Conservation (phyloP, 2,113 vertebrate genomes). For the Panthera leo region DNA sequence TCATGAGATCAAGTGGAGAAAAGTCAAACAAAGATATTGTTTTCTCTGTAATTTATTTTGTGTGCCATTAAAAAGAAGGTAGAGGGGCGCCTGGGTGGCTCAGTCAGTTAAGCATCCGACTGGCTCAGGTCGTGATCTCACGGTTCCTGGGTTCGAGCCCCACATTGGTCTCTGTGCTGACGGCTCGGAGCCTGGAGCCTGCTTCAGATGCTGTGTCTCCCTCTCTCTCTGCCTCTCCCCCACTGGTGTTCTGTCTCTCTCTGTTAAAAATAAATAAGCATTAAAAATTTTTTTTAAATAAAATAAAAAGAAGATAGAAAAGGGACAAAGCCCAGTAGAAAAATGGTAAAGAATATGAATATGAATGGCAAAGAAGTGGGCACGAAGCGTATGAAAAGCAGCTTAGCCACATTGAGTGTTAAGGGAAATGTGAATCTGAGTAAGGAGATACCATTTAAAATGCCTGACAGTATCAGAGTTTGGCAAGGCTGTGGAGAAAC, state of each 20-base stretch:
- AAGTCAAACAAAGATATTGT: not conserved
- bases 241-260: too few species aligned
- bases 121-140: too few species aligned
- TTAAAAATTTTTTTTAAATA: not conserved
- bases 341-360: not conserved
- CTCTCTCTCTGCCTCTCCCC: too few species aligned
- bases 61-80: constrained; percentile 9
- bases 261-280: too few species aligned
- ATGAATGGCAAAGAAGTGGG: not conserved
- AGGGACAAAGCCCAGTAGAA: not conserved
- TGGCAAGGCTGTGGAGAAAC: not conserved
- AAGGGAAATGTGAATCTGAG: not conserved
- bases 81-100: too few species aligned
- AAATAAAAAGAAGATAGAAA: constrained; percentile 34
- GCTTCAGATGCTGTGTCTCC: too few species aligned
- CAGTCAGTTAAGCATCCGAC: too few species aligned
- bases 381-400: not conserved
- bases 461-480: not conserved
- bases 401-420: not conserved
- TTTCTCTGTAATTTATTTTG: constrained; percentile 19
- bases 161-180: too few species aligned
- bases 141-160: too few species aligned
- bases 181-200: too few species aligned
- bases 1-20: not conserved
- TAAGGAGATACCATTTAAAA: not conserved